Evolutionary conservation across 1,140 invertebrate genomes (phyloP), one percentile per base, ranked within the genome.

Genomic region (Argopecten irradians): DNA sequence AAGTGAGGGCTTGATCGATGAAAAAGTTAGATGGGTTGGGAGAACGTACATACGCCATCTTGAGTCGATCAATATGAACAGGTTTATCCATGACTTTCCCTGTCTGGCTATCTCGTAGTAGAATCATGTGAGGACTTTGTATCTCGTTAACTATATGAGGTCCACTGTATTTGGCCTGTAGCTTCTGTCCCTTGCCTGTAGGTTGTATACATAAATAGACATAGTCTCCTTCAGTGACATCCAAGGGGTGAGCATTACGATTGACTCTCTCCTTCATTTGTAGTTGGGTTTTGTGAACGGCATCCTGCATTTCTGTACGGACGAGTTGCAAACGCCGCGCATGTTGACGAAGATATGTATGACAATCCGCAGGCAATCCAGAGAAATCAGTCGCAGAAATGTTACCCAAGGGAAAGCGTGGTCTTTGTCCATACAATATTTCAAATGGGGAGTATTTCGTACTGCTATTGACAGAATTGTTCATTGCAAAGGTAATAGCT

Each of bases 371-470:
- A n/a, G 87, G 87, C 55, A 88, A 7, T 16, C 28, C 16, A 7
- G 41, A n/a, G 32, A 88, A n/a, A n/a, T n/a, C n/a, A n/a, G n/a
- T n/a, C n/a, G n/a, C n/a, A n/a, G n/a, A 88, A 34, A 88, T 84
- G n/a, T 71, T 82, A 13, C 71, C 39, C 19, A 86, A 28, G 0
- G 89, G 89, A 83, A 87, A 90, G 34, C 83, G 87, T 3, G 86
- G 89, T 36, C 89, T 85, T 11, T 71, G 28, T n/a, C 55, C 83
- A 84, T 43, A 90, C 13, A 88, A 16, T 33, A 90, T 82, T 41
- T 90, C 86, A 82, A 88, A 90, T 22, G 86, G 89, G 16, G 86
- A 90, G 34, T 90, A 90, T 83, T 85, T 85, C 8, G 55, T 22
- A 84, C 36, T 28, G 2, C 84, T 34, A 84, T 84, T 88, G 0